A percentile compares a stretch with the other conserved stretches of the same genome.
Conservation (phyloP, 2,113 vertebrate genomes). For the cat (Felis catus) region DNA sequence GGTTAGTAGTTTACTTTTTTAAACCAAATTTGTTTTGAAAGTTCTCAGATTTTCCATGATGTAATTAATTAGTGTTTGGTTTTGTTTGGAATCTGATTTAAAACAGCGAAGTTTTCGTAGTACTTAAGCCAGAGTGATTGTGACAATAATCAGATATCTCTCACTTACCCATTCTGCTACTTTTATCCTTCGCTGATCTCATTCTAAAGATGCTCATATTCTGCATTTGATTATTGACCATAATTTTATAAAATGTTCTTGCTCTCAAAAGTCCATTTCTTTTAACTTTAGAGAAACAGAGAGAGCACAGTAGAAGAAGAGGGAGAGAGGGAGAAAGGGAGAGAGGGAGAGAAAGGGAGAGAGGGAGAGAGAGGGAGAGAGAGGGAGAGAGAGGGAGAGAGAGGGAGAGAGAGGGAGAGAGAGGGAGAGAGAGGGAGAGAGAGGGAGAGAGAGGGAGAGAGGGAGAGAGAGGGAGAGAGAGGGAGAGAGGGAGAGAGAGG, state of each 20-base stretch:
- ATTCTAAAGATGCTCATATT: neutral
- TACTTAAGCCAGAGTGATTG: neutral
- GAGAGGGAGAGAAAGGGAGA: too few relatives aligned
- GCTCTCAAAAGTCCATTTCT: too few relatives aligned
- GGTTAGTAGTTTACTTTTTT: neutral
- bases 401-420: rapidly evolving
- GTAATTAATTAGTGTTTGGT: neutral
- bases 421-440: too few relatives aligned
- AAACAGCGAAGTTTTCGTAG: neutral
- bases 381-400: rapidly evolving
- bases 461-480: too few relatives aligned
- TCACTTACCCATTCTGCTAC: neutral
- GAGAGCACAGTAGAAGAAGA: too few relatives aligned
- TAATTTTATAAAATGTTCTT: neutral
- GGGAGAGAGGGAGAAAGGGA: too few relatives aligned
- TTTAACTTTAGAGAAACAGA: too few relatives aligned
- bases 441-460: too few relatives aligned
- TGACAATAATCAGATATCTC: neutral
- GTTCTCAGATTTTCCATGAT: neutral
- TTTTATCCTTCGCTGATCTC: neutral
- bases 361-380: too few relatives aligned
- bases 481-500: too few relatives aligned
- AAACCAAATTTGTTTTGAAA: neutral
- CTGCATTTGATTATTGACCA: neutral
- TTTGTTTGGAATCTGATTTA: neutral